Evolutionary conservation across 2,888 invertebrate species (phyloP).

Genomic region (Sturmia bella): DNA sequence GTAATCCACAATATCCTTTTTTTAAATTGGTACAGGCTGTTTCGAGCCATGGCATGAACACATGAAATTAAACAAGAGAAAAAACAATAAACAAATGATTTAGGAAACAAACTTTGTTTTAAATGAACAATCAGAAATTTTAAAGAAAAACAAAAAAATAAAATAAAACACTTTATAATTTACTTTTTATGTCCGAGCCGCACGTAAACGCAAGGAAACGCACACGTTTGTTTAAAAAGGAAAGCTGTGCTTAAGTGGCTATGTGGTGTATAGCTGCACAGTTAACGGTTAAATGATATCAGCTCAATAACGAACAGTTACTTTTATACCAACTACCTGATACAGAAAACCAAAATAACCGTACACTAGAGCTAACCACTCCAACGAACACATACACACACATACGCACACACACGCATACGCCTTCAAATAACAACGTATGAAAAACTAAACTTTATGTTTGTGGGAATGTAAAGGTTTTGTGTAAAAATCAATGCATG

Average conservation of each 20-base stretch:
- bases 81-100: constrained; percentile 73
- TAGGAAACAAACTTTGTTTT: constrained; percentile 71
- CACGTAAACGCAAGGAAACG: constrained; percentile 72
- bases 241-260: constrained; percentile 67
- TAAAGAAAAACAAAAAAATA: background rate
- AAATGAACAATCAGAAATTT: background rate
- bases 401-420: background rate
- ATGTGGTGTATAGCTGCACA: constrained; percentile 77
- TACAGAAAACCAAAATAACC: constrained; percentile 55
- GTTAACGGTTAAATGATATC: constrained; percentile 82
- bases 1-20: constrained; percentile 66
- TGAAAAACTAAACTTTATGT: constrained; percentile 37
- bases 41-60: constrained; percentile 26
- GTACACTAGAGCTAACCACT: constrained; percentile 29
- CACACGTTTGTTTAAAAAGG: constrained; percentile 69
- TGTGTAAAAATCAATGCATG: constrained; percentile 22
- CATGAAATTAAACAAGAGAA: constrained; percentile 64
- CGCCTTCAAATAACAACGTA: background rate
- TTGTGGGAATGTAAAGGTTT: constrained; percentile 1
- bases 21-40: constrained; percentile 58
- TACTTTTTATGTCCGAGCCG: constrained; percentile 70
- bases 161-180: constrained; percentile 43
- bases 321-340: constrained; percentile 78
- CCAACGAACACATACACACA: constrained; percentile 2
- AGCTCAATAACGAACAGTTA: constrained; percentile 77